Conservation (phyloP, 2,888 invertebrate genomes). For the Eustalomyia histrio region DNA sequence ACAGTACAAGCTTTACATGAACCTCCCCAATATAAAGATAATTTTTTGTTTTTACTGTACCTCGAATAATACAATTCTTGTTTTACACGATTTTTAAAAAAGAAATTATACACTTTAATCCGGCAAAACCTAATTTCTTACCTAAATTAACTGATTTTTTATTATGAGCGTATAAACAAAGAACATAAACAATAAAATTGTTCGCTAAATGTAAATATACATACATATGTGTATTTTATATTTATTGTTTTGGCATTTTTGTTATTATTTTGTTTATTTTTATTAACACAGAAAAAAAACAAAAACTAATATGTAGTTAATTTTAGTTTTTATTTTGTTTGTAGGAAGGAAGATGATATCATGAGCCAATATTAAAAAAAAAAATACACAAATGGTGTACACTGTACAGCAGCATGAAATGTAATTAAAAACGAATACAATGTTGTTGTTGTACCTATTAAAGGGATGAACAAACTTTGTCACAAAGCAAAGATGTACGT, state of each 20-base stretch:
- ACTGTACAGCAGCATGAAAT: conserved; percentile 15
- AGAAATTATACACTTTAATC: too few species aligned
- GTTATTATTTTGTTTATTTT: conserved; percentile 36
- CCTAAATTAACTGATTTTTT: not conserved
- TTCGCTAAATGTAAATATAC: conserved; percentile 34
- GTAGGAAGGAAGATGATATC: conserved; percentile 50
- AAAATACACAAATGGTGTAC: not conserved
- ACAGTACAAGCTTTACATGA: too few species aligned
- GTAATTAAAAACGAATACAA: conserved; percentile 11
- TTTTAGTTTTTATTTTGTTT: conserved; percentile 17
- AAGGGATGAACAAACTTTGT: conserved; percentile 1
- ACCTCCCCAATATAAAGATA: too few species aligned
- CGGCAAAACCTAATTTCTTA: too few species aligned
- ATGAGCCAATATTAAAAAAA: conserved; percentile 39
- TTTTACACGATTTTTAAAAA: too few species aligned
- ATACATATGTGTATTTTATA: not conserved
- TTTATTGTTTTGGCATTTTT: conserved; percentile 40
- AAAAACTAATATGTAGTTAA: conserved; percentile 34
- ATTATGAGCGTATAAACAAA: not conserved
- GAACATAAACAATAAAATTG: conserved; percentile 8
- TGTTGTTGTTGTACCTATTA: conserved; percentile 14
- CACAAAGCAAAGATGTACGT: not conserved
- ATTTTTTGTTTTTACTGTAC: too few species aligned
- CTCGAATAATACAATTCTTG: too few species aligned
- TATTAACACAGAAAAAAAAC: conserved; percentile 22